A percentile compares a stretch with the other conserved stretches of the same genome.
These are phyloP conservation scores for Clarias laeviceps DNA, from an alignment of 2,797 vertebrate species.

Conservation along the genomic window DNA sequence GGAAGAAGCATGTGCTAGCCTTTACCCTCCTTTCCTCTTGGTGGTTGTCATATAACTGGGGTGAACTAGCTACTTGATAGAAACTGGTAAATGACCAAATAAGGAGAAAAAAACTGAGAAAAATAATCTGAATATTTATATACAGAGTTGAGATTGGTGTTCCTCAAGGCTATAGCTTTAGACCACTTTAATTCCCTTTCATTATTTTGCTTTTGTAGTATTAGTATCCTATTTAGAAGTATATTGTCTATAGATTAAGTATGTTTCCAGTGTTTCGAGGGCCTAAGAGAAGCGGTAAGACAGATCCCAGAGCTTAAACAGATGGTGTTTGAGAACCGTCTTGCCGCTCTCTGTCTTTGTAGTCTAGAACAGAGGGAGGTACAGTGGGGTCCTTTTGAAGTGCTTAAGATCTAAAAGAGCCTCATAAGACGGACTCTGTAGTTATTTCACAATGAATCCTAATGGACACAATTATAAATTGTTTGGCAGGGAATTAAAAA, in stretches of 20 bases:
- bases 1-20: neutral
- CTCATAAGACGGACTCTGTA: slow-evolving; percentile 40
- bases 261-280: slow-evolving; percentile 31
- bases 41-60: neutral
- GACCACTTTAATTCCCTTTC: neutral
- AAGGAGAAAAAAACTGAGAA: neutral
- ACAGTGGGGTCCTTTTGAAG: slow-evolving; percentile 43
- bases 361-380: slow-evolving; percentile 41
- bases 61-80: neutral
- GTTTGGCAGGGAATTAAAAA: slow-evolving; percentile 32
- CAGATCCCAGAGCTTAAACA: slow-evolving; percentile 42
- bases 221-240: slow-evolving; percentile 10
- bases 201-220: neutral
- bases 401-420: slow-evolving; percentile 41
- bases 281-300: slow-evolving; percentile 13
- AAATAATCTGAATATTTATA: neutral
- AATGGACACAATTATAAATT: slow-evolving; percentile 39
- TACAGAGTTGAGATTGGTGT: neutral
- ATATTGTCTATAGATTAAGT: slow-evolving; percentile 11
- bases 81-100: neutral
- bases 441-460: slow-evolving; percentile 38
- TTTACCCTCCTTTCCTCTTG: neutral
- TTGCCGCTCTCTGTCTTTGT: slow-evolving; percentile 41
- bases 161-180: slow-evolving; percentile 7
- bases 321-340: slow-evolving; percentile 43